Base-by-base conservation (phyloP, 2,888 invertebrate species). In the Leucophenga maculata region DNA sequence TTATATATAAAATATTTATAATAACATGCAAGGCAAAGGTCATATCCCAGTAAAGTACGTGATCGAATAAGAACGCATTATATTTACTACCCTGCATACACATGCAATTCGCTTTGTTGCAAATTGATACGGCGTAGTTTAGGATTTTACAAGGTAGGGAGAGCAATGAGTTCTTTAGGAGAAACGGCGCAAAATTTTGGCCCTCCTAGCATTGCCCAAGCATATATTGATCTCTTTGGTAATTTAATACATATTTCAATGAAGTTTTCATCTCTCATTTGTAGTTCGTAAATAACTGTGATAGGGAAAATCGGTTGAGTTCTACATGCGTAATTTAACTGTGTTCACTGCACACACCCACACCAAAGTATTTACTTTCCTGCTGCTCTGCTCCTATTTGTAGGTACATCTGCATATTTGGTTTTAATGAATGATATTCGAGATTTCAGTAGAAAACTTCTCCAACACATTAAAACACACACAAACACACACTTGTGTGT, bases 391-490 rank as follows among this genome's bases (percentile, higher is more conserved):
- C 2, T 48, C 0, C 4, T 3, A 46, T 39, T 39, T 3, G 39
- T 11, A 39, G 39, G 39, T 11, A 39, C 39, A 62, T 1, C 55
- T 26, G 6, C 59, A 59, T 48, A 48, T 75, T 73, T 76, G 55
- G 50, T 71, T 72, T 77, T 85, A 85, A 85, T 85, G 85, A 85
- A 79, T 77, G 83, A 76, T 79, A 85, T 83, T 80, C 76, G 83
- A 85, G 79, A 83, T 77, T 73, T 74, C 76, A 78, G 74, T 69
- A 74, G 69, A 59, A 74, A 71, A 70, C 71, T 71, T 68, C 31
- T 64, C 67, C 9, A 62, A 22, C 26, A 6, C 16, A 3, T n/a
- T 57, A 6, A 6, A 50, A 59, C 55, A 59, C 59, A 59, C 20
- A 55, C 20, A 55, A 14, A 14, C n/a, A n/a, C 50, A n/a, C 18